Evolutionary conservation across 2,113 vertebrate genomes (phyloP).

Genomic region (Cephalopholis sonnerati): DNA sequence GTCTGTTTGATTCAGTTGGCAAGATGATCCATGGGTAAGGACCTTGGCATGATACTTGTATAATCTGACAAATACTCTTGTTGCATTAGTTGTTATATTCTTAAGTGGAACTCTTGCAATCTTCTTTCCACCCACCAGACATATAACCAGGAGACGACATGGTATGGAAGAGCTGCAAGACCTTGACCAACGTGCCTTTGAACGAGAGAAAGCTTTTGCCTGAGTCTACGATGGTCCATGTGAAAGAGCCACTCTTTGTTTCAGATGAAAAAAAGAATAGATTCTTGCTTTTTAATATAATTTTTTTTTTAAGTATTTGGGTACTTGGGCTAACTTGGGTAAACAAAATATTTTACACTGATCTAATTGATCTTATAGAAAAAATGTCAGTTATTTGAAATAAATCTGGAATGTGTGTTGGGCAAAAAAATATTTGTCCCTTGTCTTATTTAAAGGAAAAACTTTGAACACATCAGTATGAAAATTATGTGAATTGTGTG

Average conservation of each 20-base stretch:
- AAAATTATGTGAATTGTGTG: no score
- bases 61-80: not conserved
- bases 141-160: fast-evolving
- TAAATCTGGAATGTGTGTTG: no score
- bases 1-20: not conserved
- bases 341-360: no score
- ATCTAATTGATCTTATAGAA: no score
- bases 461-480: no score
- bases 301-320: no score
- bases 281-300: not conserved
- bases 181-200: not conserved
- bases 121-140: not conserved
- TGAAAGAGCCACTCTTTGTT: not conserved
- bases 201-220: not conserved
- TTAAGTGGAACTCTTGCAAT: not conserved
- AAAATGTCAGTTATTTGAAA: no score
- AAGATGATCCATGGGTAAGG: not conserved
- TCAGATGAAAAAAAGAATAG: not conserved
- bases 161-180: not conserved
- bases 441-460: no score
- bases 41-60: not conserved
- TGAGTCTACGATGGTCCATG: not conserved
- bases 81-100: not conserved
- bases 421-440: no score
- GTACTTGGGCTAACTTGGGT: no score